Percentiles rank a stretch among this genome's conserved stretches.
phyloP scores from a whole-genome alignment of 2,113 vertebrate genomes.

The Peucedramus taeniatus region DNA sequence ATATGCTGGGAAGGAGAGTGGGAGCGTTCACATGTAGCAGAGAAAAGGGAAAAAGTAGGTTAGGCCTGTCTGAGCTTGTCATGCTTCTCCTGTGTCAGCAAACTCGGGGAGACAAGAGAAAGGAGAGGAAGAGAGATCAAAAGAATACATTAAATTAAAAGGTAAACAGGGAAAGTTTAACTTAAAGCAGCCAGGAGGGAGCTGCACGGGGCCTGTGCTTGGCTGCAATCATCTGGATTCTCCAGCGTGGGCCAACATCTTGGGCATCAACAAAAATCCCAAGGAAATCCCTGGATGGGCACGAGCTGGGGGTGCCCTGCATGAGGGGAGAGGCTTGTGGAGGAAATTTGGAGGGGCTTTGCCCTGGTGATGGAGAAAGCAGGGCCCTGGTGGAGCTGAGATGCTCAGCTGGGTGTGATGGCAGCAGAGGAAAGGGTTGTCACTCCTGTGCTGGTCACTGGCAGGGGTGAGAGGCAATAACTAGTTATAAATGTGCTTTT shows the following conservation, averaged over 20 bases:
- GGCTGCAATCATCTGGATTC: background rate
- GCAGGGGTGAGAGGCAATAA: too few species aligned
- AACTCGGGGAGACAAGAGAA: conserved; percentile 51
- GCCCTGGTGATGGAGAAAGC: background rate
- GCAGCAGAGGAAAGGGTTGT: background rate
- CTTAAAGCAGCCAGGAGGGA: conserved; percentile 3
- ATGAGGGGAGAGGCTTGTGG: background rate
- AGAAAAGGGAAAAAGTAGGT: conserved; percentile 54
- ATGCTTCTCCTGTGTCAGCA: conserved; percentile 63
- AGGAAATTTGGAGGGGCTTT: background rate
- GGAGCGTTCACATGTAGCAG: conserved; percentile 20
- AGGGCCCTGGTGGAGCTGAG: background rate
- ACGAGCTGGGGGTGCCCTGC: background rate
- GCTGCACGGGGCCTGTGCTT: background rate
- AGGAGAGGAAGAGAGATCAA: conserved; percentile 51
- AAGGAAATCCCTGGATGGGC: background rate
- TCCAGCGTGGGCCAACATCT: background rate
- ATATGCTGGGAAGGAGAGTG: conserved; percentile 29
- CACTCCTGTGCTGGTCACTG: rapidly evolving
- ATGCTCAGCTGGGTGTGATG: rapidly evolving
- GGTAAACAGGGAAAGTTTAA: conserved; percentile 49
- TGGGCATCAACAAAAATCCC: background rate
- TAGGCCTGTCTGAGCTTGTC: conserved; percentile 65
- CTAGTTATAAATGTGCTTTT: rapidly evolving
- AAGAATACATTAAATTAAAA: conserved; percentile 64